Evolutionary conservation across 2,113 vertebrate species (phyloP), one percentile per base, ranked within the genome.

Genomic region (Aegotheles bennettii): DNA sequence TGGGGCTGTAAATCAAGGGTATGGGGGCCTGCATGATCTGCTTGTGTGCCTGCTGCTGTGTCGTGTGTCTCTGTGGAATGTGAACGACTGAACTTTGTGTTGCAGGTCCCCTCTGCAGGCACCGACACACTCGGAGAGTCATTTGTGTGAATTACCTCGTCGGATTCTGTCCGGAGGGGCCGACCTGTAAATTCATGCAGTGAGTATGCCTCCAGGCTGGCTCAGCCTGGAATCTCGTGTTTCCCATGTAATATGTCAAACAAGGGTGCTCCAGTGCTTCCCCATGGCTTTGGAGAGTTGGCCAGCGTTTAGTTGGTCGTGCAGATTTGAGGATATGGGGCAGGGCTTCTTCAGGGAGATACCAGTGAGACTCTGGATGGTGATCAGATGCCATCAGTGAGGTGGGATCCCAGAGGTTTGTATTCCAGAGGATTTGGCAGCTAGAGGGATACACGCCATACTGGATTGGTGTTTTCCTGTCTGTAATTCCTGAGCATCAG

Each of bases 131-230:
- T 2, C 98, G 99, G 69, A 98, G 99, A 88, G 99, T 99, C 88
- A 99, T 99, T 96, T 99, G 99, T 97, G 98, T 99, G 79, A 99
- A 99, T 97, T 99, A 99, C 95, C 98, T 99, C 47, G 99, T 99
- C n/a, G 99, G 99, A 94, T 99, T 99, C 97, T 99, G 99, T 98
- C 99, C 99, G 2, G 99, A 99, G 65, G 99, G 99, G 4, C 99
- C 99, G 61, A 98, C 98, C 10, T 99, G 99, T 98, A 99, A 99
- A 99, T 99, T 99, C 95, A 99, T 99, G 99, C 99, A 99, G 99
- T 99, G 98, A 98, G 99, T 99, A 96, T 42, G 45, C 69, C 80
- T 51, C 78, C 75, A 36, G 64, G 74, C 79, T 70, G 43, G 42
- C n/a, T n/a, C n/a, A n/a, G n/a, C 35, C 78, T 85, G 67, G 29